These are phyloP conservation scores for Corydoras sp. DNA, from an alignment of 2,113 vertebrate species.

Conservation along the genomic window DNA sequence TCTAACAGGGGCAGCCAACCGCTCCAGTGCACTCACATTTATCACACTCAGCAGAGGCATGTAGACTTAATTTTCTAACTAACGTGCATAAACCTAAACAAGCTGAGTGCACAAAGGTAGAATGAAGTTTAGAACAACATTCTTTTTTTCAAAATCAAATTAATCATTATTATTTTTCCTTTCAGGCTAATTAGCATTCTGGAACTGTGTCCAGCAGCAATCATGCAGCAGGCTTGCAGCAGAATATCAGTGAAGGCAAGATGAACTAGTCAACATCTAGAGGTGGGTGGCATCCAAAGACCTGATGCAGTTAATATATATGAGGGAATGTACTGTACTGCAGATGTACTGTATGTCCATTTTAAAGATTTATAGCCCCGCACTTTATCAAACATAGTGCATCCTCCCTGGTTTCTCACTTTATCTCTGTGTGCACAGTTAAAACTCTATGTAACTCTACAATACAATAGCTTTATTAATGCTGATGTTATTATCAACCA, in stretches of 20 bases:
- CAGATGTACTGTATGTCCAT: neutral
- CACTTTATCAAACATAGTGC: too few relatives aligned
- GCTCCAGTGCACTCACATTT: constrained; percentile 30
- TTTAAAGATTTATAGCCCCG: too few relatives aligned
- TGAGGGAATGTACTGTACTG: neutral
- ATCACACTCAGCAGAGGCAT: constrained; percentile 31
- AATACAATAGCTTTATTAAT: too few relatives aligned
- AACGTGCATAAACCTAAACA: constrained; percentile 17
- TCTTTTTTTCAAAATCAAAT: constrained; percentile 15
- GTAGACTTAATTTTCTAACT: constrained; percentile 25
- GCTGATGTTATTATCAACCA: too few relatives aligned
- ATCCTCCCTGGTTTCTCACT: too few relatives aligned
- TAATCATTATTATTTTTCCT: constrained; percentile 2
- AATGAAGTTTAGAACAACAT: constrained; percentile 20
- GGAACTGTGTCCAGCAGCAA: neutral
- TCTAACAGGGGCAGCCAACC: constrained; percentile 26
- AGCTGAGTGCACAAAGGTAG: constrained; percentile 18
- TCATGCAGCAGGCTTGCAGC: neutral
- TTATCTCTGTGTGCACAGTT: too few relatives aligned
- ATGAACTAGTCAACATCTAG: neutral
- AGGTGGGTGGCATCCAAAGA: neutral
- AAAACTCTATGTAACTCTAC: too few relatives aligned
- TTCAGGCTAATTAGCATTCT: constrained; percentile 3
- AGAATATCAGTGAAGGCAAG: neutral
- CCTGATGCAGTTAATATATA: neutral